Conservation (phyloP, 2,888 invertebrate species). For the Augiades crinisus region DNA sequence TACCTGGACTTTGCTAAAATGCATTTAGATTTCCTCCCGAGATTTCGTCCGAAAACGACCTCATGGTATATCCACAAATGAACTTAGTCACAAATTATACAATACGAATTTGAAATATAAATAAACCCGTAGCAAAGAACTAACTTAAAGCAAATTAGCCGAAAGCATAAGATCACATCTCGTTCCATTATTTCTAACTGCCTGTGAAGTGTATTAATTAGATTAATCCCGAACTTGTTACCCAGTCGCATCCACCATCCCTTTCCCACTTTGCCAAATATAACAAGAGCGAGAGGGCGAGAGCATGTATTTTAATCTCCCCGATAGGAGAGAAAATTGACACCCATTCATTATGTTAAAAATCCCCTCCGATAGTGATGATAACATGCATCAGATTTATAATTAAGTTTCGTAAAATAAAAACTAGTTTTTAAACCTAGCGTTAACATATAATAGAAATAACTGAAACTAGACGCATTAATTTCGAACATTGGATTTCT, state of each 20-base stretch:
- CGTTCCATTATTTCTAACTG: conserved; percentile 14
- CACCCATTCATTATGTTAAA: conserved; percentile 10
- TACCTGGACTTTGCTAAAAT: no score
- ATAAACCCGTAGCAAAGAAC: background rate
- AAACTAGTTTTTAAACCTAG: no score
- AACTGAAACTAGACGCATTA: no score
- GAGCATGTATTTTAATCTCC: background rate
- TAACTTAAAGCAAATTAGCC: conserved; percentile 12
- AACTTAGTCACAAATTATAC: background rate
- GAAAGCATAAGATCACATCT: conserved; percentile 13
- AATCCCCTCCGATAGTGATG: background rate
- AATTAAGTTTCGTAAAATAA: background rate
- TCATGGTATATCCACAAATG: no score
- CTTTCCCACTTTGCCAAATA: background rate
- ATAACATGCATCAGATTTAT: background rate
- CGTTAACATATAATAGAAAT: no score
- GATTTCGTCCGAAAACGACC: no score
- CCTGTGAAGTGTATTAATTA: conserved; percentile 22
- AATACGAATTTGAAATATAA: background rate
- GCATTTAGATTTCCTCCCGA: no score
- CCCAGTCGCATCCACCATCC: background rate
- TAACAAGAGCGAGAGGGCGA: background rate
- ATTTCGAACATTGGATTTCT: no score
- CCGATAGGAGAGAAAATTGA: conserved; percentile 8
- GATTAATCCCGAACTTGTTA: conserved; percentile 18